Evolutionary conservation across 1,140 invertebrate genomes (phyloP), one percentile per base, ranked within the genome.

Genomic region (Lasioglossum albipes): DNA sequence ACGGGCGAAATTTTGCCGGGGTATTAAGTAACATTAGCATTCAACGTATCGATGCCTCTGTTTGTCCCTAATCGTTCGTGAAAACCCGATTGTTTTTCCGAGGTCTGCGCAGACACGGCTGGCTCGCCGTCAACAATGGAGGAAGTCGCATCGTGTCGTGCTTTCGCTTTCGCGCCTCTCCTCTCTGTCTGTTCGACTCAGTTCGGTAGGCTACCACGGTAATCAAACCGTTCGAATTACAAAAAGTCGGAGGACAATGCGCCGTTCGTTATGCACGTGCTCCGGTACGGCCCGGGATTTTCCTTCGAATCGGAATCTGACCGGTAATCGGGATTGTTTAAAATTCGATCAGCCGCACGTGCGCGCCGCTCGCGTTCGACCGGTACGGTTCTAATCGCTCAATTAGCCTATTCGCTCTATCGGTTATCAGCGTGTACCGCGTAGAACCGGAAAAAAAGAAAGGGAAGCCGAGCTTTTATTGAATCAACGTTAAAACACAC

Each of bases 241-340:
- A 84, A 85, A 85, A 85, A 85, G 62, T 67, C n/a, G 42, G 9
- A 22, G 59, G 57, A 82, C 79, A 78, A 82, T 75, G 52, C 66
- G 68, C 54, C 16, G 74, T 73, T 85, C 79, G 83, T 85, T 82
- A 78, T 78, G 84, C 83, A 85, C 83, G 84, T 75, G 79, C 83
- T 75, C 61, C 18, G 20, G 6, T 16, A 20, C 7, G 16, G 65
- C 72, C 59, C 61, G 73, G 20, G 69, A 62, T 75, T 75, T 75
- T 69, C 73, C 49, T 52, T 52, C 71, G 7, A 13, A 6, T 36
- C 16, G 41, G 7, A 49, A 69, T 41, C 31, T 31, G 68, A 42
- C 64, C 61, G 36, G 13, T 13, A 41, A 61, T 74, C 22, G n/a
- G 31, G 27, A 61, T 41, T 16, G 59, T 71, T n/a, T 27, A 20